phyloP scores from a whole-genome alignment of 2,888 invertebrate genomes.

The Calameuta idolon region DNA sequence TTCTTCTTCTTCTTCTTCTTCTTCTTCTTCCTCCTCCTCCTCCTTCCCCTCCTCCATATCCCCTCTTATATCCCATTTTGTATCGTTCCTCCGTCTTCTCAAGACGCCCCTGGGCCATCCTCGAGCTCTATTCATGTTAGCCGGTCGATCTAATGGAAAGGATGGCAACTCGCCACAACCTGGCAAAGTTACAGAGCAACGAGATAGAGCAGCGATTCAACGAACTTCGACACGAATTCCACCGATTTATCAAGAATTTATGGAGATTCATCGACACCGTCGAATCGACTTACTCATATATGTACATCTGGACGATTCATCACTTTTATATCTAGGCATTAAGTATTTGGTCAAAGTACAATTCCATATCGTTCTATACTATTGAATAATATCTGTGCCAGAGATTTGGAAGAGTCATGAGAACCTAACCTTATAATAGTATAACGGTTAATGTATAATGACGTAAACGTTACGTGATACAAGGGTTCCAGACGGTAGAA shows the following conservation, averaged over 20 bases:
- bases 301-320: neutral
- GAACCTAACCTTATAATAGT: neutral
- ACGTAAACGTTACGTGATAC: neutral
- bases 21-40: constrained; percentile 15
- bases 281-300: neutral
- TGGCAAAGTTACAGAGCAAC: neutral
- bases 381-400: too few species aligned
- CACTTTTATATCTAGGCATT: neutral
- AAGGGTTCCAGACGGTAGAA: neutral
- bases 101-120: constrained; percentile 22
- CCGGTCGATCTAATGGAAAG: constrained; percentile 23
- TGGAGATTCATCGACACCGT: neutral
- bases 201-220: neutral
- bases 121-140: constrained; percentile 1
- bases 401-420: neutral
- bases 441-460: neutral
- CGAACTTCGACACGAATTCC: neutral
- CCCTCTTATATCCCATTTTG: constrained; percentile 13
- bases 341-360: neutral
- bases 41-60: constrained; percentile 10
- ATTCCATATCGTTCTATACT: neutral
- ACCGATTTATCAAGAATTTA: neutral
- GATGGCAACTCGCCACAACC: constrained; percentile 26
- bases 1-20: constrained; percentile 16
- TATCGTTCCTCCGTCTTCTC: constrained; percentile 20